Evolutionary conservation across 2,113 vertebrate genomes (phyloP).

Genomic region (Centropus bengalensis): DNA sequence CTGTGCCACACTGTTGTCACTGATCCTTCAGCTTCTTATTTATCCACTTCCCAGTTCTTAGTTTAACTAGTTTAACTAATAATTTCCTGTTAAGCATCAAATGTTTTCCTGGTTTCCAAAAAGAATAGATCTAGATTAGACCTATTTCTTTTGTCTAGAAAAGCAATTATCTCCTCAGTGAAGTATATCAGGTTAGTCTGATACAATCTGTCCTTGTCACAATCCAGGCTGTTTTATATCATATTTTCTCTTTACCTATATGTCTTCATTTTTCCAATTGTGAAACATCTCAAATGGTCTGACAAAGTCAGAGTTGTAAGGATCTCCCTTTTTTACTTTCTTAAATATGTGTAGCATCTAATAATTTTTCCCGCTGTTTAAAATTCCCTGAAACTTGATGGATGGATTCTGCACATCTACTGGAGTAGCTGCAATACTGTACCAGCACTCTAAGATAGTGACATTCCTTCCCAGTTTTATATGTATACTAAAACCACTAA

Average conservation of each 20-base stretch:
- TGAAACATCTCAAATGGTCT: not conserved
- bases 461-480: not conserved
- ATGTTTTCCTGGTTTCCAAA: not conserved
- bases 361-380: not conserved
- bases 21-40: not conserved
- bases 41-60: not conserved
- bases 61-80: not conserved
- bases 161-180: slow-evolving; percentile 3
- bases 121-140: slow-evolving; percentile 23
- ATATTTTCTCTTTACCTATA: not conserved
- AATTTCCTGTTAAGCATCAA: not conserved
- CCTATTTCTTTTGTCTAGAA: slow-evolving; percentile 17
- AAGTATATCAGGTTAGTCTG: not conserved
- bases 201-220: not conserved
- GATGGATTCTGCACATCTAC: not conserved
- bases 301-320: not conserved
- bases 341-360: not conserved
- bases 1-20: not conserved
- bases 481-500: not conserved
- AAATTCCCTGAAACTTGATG: not conserved
- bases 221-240: not conserved
- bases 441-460: not conserved
- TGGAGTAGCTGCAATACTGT: not conserved
- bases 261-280: not conserved
- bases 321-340: not conserved